Evolutionary conservation across 2,113 vertebrate genomes (phyloP).

Genomic region (Origma solitaria): DNA sequence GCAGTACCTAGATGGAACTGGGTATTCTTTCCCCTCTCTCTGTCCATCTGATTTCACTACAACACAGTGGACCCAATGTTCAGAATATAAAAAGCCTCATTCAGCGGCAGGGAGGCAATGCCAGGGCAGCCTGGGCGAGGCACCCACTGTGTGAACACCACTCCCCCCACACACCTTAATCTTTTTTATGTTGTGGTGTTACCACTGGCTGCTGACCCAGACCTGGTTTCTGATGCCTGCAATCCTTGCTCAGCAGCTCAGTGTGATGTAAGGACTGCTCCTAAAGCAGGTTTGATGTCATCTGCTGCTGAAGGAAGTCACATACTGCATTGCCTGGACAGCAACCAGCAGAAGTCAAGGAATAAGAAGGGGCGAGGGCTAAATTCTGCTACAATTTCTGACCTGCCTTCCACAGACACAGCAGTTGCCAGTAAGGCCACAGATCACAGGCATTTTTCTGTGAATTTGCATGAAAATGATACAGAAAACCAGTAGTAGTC

Average conservation of each 20-base stretch:
- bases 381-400: not conserved
- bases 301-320: accelerated
- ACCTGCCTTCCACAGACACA: not conserved
- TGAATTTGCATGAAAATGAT: not conserved
- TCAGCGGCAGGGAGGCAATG: not conserved
- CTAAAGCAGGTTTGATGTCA: not conserved
- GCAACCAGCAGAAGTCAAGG: not conserved
- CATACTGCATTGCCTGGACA: accelerated
- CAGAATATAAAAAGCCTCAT: not conserved
- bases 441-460: not conserved
- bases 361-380: not conserved
- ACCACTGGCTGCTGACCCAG: not conserved
- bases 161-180: no score
- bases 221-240: not conserved
- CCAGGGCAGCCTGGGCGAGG: not conserved
- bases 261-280: not conserved
- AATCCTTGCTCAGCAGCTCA: not conserved
- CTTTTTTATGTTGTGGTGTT: not conserved
- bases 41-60: not conserved
- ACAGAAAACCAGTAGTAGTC: accelerated
- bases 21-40: not conserved
- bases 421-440: not conserved
- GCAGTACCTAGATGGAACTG: not conserved
- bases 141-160: not conserved
- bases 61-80: no score